These are phyloP conservation scores for Phanerotoma sp. DNA, from an alignment of 2,888 invertebrate species.

Conservation along the genomic window DNA sequence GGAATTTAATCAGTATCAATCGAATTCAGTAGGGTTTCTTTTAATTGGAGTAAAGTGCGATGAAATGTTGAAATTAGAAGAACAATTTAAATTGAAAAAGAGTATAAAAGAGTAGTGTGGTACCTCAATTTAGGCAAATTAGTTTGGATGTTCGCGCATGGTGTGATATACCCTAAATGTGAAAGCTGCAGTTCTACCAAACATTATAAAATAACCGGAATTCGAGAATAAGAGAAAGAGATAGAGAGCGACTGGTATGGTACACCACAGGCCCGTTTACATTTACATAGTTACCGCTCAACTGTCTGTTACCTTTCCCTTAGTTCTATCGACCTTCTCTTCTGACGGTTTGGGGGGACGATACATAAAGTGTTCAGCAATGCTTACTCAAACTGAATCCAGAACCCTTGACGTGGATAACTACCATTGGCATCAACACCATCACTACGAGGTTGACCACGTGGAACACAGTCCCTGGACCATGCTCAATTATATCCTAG, in stretches of 20 bases:
- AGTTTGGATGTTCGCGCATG: conserved; percentile 1
- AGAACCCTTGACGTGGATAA: conserved; percentile 73
- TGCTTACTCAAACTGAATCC: conserved; percentile 78
- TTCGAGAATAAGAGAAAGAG: conserved; percentile 5
- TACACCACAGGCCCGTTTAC: conserved; percentile 10
- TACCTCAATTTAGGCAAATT: conserved; percentile 7
- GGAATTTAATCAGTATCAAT: too few species aligned
- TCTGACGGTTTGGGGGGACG: conserved; percentile 12
- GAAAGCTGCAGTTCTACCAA: background rate
- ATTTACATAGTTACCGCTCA: conserved; percentile 9
- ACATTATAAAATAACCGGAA: background rate
- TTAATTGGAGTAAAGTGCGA: too few species aligned
- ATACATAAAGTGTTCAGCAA: conserved; percentile 17
- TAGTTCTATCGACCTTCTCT: background rate
- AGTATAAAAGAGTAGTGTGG: background rate
- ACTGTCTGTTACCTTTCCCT: conserved; percentile 2
- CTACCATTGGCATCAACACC: conserved; percentile 77
- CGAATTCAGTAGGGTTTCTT: too few species aligned
- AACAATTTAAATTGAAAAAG: too few species aligned
- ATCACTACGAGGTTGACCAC: conserved; percentile 74
- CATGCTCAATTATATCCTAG: conserved; percentile 72
- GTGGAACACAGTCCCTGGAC: conserved; percentile 72
- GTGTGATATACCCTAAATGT: background rate
- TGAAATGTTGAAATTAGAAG: too few species aligned
- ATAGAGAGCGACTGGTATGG: background rate